A percentile compares a stretch with the other conserved stretches of the same genome.
These are phyloP conservation scores for Malthinus seriepunctatus DNA, from an alignment of 2,888 invertebrate species.

Conservation along the genomic window DNA sequence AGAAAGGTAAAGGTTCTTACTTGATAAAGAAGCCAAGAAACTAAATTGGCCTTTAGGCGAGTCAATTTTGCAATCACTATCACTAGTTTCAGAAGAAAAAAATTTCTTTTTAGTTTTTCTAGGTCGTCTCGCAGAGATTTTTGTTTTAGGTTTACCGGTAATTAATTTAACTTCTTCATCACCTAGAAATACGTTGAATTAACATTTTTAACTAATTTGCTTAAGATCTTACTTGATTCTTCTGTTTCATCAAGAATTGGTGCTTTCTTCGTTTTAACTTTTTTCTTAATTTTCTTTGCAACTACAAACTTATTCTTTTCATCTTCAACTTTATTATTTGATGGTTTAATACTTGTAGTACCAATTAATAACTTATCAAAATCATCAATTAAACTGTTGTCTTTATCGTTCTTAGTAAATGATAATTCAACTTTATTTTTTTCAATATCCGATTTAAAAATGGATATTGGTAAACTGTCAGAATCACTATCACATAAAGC, in stretches of 20 bases:
- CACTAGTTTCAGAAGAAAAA: neutral
- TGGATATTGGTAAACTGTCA: neutral
- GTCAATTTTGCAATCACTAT: too few relatives aligned
- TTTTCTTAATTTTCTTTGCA: neutral
- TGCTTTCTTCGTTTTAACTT: neutral
- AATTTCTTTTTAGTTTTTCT: neutral
- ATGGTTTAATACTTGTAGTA: neutral
- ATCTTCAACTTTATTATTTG: neutral
- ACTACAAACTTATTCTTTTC: neutral
- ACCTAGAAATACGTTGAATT: neutral
- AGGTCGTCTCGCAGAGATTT: neutral
- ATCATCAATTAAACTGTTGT: conserved; percentile 1
- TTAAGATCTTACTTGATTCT: neutral
- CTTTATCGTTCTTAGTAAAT: conserved; percentile 13
- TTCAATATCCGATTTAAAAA: neutral
- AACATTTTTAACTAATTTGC: neutral
- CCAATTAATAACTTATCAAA: neutral
- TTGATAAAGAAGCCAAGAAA: conserved; percentile 62
- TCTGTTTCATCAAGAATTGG: neutral
- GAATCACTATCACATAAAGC: neutral
- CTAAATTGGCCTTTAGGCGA: conserved; percentile 26
- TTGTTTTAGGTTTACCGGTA: neutral
- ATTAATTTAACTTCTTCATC: neutral
- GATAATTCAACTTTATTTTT: too few relatives aligned
- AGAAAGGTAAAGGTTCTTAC: conserved; percentile 44